These are phyloP conservation scores for Manis pentadactyla DNA, from an alignment of 2,797 vertebrate genomes.

Conservation along the genomic window DNA sequence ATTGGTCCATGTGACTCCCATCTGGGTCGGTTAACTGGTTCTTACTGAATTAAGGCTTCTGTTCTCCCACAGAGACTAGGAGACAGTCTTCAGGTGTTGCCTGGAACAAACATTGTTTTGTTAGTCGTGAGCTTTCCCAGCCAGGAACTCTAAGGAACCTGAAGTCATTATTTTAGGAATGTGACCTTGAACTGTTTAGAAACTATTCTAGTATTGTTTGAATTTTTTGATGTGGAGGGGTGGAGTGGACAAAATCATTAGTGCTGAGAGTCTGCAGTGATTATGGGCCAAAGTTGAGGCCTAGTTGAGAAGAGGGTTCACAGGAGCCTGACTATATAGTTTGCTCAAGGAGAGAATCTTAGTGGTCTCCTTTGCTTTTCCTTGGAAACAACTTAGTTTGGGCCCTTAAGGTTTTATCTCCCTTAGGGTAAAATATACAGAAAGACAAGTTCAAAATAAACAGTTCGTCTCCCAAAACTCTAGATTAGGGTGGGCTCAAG, in stretches of 20 bases:
- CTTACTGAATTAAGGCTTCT: no score
- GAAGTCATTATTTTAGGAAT: background rate
- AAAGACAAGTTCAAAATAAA: background rate
- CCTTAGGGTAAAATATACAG: background rate
- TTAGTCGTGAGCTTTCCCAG: background rate
- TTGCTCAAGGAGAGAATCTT: background rate
- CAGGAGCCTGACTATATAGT: background rate
- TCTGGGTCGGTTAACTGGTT: background rate
- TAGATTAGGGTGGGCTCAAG: background rate
- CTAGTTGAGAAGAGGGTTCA: background rate
- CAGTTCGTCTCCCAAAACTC: background rate
- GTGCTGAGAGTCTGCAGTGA: background rate
- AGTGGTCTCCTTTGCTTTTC: background rate
- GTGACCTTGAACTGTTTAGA: background rate
- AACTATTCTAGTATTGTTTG: background rate
- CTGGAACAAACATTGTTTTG: background rate
- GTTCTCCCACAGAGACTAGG: background rate
- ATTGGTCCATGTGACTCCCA: rapidly evolving
- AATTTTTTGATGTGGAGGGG: background rate
- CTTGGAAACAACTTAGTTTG: background rate
- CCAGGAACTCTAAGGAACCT: background rate
- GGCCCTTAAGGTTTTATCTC: background rate
- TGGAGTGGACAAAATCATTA: background rate
- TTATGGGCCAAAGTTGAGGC: background rate
- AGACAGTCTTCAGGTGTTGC: background rate